Evolutionary conservation across 2,113 vertebrate genomes (phyloP), one percentile per base, ranked within the genome.

Genomic region (Gopherus evgoodei): DNA sequence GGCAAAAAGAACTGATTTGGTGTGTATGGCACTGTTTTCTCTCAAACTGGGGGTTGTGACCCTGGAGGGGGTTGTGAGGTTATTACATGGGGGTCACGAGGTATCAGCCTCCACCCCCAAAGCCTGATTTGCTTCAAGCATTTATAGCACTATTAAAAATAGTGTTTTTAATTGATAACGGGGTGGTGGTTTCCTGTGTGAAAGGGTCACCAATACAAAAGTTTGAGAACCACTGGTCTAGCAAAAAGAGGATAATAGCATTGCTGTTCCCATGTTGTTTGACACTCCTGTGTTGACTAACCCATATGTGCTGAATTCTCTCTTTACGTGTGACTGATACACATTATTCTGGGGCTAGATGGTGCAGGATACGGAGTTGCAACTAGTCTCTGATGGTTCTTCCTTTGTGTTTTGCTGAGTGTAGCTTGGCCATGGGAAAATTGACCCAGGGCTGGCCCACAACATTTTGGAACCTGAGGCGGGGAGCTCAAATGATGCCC

Each of bases 171-270:
- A 22, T 54, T 54, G 22, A 54, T 54, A 54, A 54, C 53, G 3
- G 21, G 53, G 21, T 54, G 21, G 3, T 54, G 21, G 53, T 54
- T 22, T 54, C 53, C 53, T 22, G 8, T 54, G 8, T 22, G 21
- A 22, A 54, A 22, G 53, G 19, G 53, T 54, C 19, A 54, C 53
- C 53, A 54, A 54, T 54, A 54, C 21, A 54, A 54, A 54, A 54
- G 21, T 54, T 54, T 22, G 53, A 54, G 53, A 54, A 54, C 53
- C 21, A 54, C 53, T 54, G 53, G 53, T 59, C 52, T 89, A 42
- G 69, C 12, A 75, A 13, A 5, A 38, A n/a, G 54, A 31, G 38
- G 54, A 17, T n/a, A 6, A 13, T 0, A 0, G 82, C 14, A 3
- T 83, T 2, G 19, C 82, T 91, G 13, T 29, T 76, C 25, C 22